These are phyloP conservation scores for Salticus scenicus DNA, from an alignment of 2,888 invertebrate species.

Conservation along the genomic window DNA sequence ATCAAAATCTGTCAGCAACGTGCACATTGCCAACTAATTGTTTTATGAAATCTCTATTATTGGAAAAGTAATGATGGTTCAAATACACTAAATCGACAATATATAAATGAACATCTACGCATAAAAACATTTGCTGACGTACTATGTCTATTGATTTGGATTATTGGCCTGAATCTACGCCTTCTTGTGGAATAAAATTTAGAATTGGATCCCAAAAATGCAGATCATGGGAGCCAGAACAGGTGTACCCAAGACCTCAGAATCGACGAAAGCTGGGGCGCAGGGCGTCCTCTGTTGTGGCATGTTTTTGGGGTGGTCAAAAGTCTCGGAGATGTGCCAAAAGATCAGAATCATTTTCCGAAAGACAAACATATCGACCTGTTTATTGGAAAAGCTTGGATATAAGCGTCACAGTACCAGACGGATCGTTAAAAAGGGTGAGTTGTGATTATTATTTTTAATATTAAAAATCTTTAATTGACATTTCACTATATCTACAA, in stretches of 20 bases:
- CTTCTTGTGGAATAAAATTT: conserved; percentile 38
- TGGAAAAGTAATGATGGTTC: too few species aligned
- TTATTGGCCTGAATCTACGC: conserved; percentile 11
- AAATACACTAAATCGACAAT: too few species aligned
- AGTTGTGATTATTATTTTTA: too few species aligned
- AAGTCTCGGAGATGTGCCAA: conserved; percentile 36
- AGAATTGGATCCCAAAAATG: conserved; percentile 48
- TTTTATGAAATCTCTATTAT: too few species aligned
- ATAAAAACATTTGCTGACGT: too few species aligned
- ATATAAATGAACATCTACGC: too few species aligned
- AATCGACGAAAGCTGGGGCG: conserved; percentile 37
- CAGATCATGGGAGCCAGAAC: conserved; percentile 60
- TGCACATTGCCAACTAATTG: too few species aligned
- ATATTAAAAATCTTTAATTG: too few species aligned
- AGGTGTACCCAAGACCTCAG: conserved; percentile 45
- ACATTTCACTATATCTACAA: too few species aligned
- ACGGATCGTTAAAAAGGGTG: conserved; percentile 82
- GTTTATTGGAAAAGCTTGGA: conserved; percentile 76
- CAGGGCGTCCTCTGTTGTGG: conserved; percentile 52
- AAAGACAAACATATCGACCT: conserved; percentile 58
- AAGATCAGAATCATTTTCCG: conserved; percentile 63
- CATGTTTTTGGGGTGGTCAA: conserved; percentile 42
- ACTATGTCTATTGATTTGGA: conserved; percentile 38
- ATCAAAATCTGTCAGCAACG: too few species aligned
- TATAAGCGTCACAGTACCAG: conserved; percentile 81